These are phyloP conservation scores for Pseudomyrmex concolor DNA, from an alignment of 1,140 invertebrate species.

Conservation along the genomic window DNA sequence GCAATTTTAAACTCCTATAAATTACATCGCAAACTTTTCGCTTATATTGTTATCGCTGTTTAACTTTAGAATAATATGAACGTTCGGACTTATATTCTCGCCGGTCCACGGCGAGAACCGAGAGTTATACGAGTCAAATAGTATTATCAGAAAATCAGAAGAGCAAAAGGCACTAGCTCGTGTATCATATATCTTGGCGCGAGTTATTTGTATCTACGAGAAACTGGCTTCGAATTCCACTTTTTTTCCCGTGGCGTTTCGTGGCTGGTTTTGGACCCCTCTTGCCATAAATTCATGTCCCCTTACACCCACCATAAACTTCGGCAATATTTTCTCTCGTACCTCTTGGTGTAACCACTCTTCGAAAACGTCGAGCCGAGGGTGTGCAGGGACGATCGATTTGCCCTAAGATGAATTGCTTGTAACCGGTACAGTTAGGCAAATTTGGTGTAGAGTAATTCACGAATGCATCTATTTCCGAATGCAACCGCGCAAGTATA, in stretches of 20 bases:
- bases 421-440: slow-evolving; percentile 49
- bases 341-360: slow-evolving; percentile 46
- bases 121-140: slow-evolving; percentile 45
- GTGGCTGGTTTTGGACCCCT: slow-evolving; percentile 30
- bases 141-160: slow-evolving; percentile 53
- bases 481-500: neutral
- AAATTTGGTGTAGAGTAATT: slow-evolving; percentile 51
- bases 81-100: slow-evolving; percentile 5
- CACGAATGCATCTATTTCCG: slow-evolving; percentile 40
- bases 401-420: slow-evolving; percentile 46
- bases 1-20: slow-evolving; percentile 31
- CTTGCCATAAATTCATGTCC: slow-evolving; percentile 65
- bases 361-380: slow-evolving; percentile 46
- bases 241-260: slow-evolving; percentile 48
- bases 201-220: slow-evolving; percentile 69
- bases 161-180: slow-evolving; percentile 42
- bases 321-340: slow-evolving; percentile 62
- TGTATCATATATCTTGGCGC: slow-evolving; percentile 55
- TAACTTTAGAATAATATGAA: slow-evolving; percentile 8
- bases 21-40: slow-evolving; percentile 14
- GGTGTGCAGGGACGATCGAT: slow-evolving; percentile 43
- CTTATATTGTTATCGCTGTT: slow-evolving; percentile 23
- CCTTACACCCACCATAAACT: slow-evolving; percentile 65
- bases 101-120: neutral
- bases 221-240: slow-evolving; percentile 43